Evolutionary conservation across 1,140 invertebrate genomes (phyloP).

Genomic region (Euura saliciscinereae): DNA sequence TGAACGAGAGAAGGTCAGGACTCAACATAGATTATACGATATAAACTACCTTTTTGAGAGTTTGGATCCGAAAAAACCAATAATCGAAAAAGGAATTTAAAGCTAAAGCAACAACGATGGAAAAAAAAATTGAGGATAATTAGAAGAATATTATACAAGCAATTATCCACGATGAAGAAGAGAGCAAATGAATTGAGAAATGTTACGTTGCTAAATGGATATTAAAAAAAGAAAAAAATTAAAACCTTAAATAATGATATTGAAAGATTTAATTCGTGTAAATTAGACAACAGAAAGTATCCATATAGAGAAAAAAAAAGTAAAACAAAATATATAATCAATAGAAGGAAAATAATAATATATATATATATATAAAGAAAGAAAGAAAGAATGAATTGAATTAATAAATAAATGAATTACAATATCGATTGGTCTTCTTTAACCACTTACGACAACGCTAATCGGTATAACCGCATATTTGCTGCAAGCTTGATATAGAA

Average conservation of each 20-base stretch:
- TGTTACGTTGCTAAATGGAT: too few relatives aligned
- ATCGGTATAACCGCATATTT: background rate
- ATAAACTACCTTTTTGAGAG: too few relatives aligned
- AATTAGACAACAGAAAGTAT: constrained; percentile 57
- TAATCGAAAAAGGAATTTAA: too few relatives aligned
- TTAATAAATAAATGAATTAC: background rate
- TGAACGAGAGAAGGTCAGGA: background rate
- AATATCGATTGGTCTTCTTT: background rate
- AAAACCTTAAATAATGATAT: constrained; percentile 26
- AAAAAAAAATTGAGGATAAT: too few relatives aligned
- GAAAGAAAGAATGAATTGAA: background rate
- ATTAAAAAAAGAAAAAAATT: too few relatives aligned
- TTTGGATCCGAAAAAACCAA: too few relatives aligned
- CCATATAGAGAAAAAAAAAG: constrained; percentile 35
- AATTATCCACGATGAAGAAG: too few relatives aligned
- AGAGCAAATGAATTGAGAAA: too few relatives aligned
- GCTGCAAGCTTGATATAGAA: too few relatives aligned
- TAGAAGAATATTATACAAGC: too few relatives aligned
- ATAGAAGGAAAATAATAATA: constrained; percentile 1
- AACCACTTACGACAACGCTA: background rate
- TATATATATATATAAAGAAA: constrained; percentile 19
- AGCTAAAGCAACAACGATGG: too few relatives aligned
- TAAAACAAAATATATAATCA: background rate
- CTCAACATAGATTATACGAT: too few relatives aligned
- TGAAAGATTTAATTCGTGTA: constrained; percentile 42